These are phyloP conservation scores for Polyodon spathula DNA, from an alignment of 2,113 vertebrate species.

Conservation along the genomic window DNA sequence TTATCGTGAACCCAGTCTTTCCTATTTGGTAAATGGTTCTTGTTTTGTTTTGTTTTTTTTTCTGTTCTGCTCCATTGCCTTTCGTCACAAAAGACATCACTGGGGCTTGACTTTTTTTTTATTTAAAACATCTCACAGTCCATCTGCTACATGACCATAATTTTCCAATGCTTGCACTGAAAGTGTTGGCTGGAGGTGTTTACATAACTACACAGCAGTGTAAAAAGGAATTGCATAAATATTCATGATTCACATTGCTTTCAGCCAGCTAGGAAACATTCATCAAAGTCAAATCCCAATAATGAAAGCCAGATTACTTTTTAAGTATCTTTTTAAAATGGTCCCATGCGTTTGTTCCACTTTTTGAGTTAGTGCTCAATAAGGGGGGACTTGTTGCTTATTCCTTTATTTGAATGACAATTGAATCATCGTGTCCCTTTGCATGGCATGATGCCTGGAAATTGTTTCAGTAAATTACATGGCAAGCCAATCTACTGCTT, in stretches of 20 bases:
- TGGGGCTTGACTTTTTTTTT: background rate
- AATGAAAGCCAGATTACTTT: slow-evolving; percentile 12
- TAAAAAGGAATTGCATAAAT: slow-evolving; percentile 36
- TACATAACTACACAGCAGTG: slow-evolving; percentile 33
- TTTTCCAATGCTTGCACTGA: slow-evolving; percentile 24
- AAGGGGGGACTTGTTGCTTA: too few relatives aligned
- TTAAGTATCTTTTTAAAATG: slow-evolving; percentile 14
- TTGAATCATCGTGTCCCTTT: too few relatives aligned
- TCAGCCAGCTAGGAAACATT: slow-evolving; percentile 20
- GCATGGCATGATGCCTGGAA: too few relatives aligned
- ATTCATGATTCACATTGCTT: slow-evolving; percentile 35
- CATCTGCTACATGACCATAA: slow-evolving; percentile 21
- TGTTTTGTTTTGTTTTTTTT: background rate
- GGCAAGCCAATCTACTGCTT: slow-evolving; percentile 54
- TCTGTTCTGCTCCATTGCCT: background rate
- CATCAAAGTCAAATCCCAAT: slow-evolving; percentile 23
- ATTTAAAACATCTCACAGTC: slow-evolving; percentile 18
- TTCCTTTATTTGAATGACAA: too few relatives aligned
- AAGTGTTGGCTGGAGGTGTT: slow-evolving; percentile 28
- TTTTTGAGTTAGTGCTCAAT: too few relatives aligned
- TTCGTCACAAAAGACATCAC: background rate
- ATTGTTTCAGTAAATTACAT: slow-evolving; percentile 18
- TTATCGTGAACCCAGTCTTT: too few relatives aligned
- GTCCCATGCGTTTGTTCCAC: background rate
- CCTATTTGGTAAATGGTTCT: too few relatives aligned